Percentiles rank a stretch among this genome's conserved stretches.
Evolutionary conservation across 2,888 invertebrate genomes (phyloP).

Genomic region (Oscheius sp.): DNA sequence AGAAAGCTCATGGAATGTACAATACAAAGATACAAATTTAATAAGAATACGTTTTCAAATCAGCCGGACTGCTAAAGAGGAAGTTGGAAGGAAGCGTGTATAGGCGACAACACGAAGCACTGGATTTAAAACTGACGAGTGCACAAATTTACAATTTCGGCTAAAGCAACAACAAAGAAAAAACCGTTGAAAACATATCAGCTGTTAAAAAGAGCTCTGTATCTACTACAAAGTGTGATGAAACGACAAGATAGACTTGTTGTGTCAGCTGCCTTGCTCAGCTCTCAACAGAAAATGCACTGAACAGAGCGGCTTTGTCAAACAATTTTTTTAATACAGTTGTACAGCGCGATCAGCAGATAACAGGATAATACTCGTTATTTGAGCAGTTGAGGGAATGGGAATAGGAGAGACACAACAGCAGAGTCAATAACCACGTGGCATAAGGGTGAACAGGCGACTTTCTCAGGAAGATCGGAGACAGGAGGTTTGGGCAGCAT

Average conservation of each 20-base stretch:
- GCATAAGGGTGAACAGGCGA: background rate
- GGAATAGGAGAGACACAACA: constrained; percentile 5
- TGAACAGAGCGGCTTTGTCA: constrained; percentile 1
- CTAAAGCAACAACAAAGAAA: too few relatives aligned
- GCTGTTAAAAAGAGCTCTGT: too few relatives aligned
- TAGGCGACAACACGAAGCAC: too few relatives aligned
- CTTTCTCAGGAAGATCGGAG: constrained; percentile 17
- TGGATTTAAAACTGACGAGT: too few relatives aligned
- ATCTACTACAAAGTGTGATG: too few relatives aligned
- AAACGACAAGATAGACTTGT: background rate
- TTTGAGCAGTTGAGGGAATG: constrained; percentile 29
- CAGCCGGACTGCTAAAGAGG: too few relatives aligned
- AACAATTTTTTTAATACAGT: constrained; percentile 19
- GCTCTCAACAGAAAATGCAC: constrained; percentile 16
- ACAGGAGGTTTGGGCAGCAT: background rate
- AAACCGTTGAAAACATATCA: too few relatives aligned
- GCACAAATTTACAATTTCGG: too few relatives aligned
- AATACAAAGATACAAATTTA: too few relatives aligned
- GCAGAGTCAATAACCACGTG: constrained; percentile 27
- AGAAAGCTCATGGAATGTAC: too few relatives aligned
- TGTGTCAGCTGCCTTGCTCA: background rate
- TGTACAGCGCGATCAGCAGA: constrained; percentile 7
- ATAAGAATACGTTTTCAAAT: too few relatives aligned
- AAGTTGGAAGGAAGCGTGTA: too few relatives aligned
- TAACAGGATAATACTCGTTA: constrained; percentile 28